These are phyloP conservation scores for Lepidurus apus DNA, from an alignment of 1,140 invertebrate genomes.

Conservation along the genomic window DNA sequence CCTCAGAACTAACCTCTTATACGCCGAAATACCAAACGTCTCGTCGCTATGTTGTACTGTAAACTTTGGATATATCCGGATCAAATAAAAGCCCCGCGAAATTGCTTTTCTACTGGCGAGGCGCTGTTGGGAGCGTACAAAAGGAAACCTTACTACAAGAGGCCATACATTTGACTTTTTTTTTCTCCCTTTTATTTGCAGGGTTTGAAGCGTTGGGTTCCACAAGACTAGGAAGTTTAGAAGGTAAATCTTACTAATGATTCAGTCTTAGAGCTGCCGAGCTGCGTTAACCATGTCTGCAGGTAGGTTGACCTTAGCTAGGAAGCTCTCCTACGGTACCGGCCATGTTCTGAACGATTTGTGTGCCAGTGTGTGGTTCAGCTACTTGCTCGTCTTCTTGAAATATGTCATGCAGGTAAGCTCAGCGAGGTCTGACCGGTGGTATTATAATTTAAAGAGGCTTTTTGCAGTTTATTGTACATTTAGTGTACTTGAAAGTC, in stretches of 20 bases:
- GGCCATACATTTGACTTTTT: neutral
- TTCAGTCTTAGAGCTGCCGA: neutral
- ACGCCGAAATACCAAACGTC: neutral
- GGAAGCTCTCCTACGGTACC: constrained; percentile 59
- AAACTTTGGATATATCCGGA: neutral
- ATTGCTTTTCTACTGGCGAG: constrained; percentile 15
- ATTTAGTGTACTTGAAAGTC: neutral
- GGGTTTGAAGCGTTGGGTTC: neutral
- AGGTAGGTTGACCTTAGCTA: constrained; percentile 19
- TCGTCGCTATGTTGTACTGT: neutral
- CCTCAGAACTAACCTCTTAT: neutral
- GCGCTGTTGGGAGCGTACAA: neutral
- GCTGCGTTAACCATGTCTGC: neutral
- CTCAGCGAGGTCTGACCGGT: constrained; percentile 2
- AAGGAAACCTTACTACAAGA: neutral
- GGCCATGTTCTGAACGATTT: constrained; percentile 89
- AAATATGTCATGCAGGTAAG: constrained; percentile 60
- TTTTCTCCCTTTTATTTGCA: neutral
- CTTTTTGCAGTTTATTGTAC: neutral
- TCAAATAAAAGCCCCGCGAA: constrained; percentile 21
- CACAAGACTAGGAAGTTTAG: neutral
- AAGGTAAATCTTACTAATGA: neutral
- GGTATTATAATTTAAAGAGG: neutral
- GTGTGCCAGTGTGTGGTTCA: constrained; percentile 89
- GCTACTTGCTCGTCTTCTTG: constrained; percentile 80